These are phyloP conservation scores for Crambe crambe DNA, from an alignment of 37 sponge, comb jelly and placozoan species.

Conservation along the genomic window DNA sequence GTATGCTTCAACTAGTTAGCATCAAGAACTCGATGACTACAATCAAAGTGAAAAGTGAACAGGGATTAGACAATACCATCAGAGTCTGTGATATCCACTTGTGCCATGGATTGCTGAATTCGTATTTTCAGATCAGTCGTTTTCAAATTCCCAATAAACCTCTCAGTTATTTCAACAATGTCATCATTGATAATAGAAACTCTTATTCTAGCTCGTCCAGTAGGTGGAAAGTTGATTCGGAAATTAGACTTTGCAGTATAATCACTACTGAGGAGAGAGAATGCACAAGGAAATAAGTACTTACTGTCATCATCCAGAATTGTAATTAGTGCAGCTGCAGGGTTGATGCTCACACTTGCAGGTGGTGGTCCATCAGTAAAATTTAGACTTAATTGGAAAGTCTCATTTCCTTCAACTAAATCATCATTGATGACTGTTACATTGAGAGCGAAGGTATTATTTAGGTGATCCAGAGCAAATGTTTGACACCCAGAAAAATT, in stretches of 20 bases:
- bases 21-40: too few relatives aligned
- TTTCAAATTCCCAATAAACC: not conserved
- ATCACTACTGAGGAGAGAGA: too few relatives aligned
- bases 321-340: not conserved
- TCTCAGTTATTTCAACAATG: not conserved
- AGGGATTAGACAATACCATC: not conserved
- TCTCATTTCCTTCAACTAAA: not conserved
- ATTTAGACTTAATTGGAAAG: not conserved
- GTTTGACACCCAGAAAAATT: too few relatives aligned
- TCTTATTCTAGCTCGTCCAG: too few relatives aligned
- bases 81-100: not conserved
- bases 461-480: too few relatives aligned
- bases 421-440: not conserved
- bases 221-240: too few relatives aligned
- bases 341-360: not conserved
- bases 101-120: not conserved
- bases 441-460: too few relatives aligned
- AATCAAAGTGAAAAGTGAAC: too few relatives aligned
- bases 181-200: not conserved
- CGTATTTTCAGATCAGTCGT: not conserved
- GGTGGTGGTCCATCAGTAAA: not conserved
- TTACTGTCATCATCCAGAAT: constrained; percentile 5
- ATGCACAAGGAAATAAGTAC: too few relatives aligned
- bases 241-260: too few relatives aligned
- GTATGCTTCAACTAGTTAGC: too few relatives aligned